Evolutionary conservation across 2,888 invertebrate species (phyloP), one percentile per base, ranked within the genome.

Genomic region (Stictocephala bisonia): DNA sequence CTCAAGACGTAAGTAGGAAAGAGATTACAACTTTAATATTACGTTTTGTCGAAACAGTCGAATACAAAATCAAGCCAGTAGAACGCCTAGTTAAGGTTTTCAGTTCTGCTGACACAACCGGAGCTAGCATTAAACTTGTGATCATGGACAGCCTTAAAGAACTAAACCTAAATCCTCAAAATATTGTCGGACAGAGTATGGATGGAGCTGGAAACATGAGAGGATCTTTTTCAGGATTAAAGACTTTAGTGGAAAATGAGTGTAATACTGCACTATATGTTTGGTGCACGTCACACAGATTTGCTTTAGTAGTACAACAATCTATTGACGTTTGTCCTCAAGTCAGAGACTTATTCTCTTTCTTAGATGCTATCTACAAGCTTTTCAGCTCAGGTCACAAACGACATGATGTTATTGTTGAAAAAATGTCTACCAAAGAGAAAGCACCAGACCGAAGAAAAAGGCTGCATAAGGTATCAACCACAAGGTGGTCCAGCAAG

Each of bases 211-310:
- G 3, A 29, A 58, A 58, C 9, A 29, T 27, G 31, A 58, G 50
- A 50, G 15, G 50, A 11, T 7, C 58, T 6, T 22, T 27, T 27
- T 11, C 27, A 26, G 58, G 58, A 11, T 15, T 58, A n/a, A 58
- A 58, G 27, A 15, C 58, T 3, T 26, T 58, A 26, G 27, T 58
- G 2, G 26, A 58, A 58, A n/a, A 6, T 2, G 31, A 58, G 15
- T 26, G 26, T 13, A 58, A 58, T 2, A 58, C 27, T 3, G 58
- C 58, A 58, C n/a, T 58, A 9, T 58, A 58, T n/a, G 58, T 58
- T 22, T 24, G 58, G 58, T 58, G 58, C 58, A 58, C 58, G 18
- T 29, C 58, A 26, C 58, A 58, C 24, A 58, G 27, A n/a, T 58
- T 58, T 58, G 27, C 58, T 3, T 15, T 58, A 6, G 58, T 58